Base-by-base conservation (phyloP, 2,888 invertebrate genomes). In the Lochmaea capreae region DNA sequence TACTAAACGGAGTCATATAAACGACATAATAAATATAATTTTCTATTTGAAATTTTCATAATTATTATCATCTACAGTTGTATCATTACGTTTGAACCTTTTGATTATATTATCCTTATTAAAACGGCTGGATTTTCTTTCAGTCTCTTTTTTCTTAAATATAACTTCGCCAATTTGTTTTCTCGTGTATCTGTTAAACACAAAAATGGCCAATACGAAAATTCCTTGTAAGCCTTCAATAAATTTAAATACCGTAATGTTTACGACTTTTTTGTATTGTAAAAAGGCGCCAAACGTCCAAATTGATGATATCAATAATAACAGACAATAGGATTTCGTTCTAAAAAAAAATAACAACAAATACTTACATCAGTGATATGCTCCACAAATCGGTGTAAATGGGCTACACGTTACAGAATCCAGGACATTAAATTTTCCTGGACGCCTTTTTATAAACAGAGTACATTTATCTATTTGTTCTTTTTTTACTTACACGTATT, bases 401-500 rank as follows among this genome's bases (percentile, higher is more conserved):
- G 22, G 22, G 22, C 22, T 22, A 22, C 22, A 22, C 3, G 22
- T 22, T 22, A 3, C 22, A 22, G 22, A 22, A 22, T 22, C n/a
- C n/a, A n/a, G n/a, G n/a, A n/a, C n/a, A 22, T 22, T 22, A 22
- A 1, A 22, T 22, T 22, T 22, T 22, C 3, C 22, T 22, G 22
- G 22, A 22, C 3, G 22, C 3, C 3, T 22, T n/a, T n/a, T n/a
- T n/a, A n/a, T n/a, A n/a, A 22, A 22, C 22, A 22, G 22, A 2
- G 22, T 22, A 1, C 3, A 22, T 22, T 22, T 22, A n/a, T 3
- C 22, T 22, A 22, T 22, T 22, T 3, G 3, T 22, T 22, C 1
- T 22, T 22, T 22, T 22, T 22, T 22, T 22, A 22, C 83, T 82
- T 78, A 83, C 83, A 80, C 78, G 65, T 82, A 81, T 67, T 79